phyloP scores from a whole-genome alignment of 2,888 invertebrate species.

The Rhorus exstirpatorius region DNA sequence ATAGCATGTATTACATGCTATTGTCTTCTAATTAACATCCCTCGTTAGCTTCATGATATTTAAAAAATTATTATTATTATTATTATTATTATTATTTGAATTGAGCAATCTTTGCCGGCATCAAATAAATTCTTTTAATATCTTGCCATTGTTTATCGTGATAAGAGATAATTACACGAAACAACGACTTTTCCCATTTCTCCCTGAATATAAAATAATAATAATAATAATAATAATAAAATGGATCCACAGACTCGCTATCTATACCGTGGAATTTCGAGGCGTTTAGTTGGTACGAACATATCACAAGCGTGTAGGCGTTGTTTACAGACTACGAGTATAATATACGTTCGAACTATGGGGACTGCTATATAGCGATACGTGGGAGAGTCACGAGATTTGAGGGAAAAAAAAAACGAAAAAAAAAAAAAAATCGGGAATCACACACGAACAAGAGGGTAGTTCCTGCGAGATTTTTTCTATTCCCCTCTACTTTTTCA shows the following conservation, averaged over 20 bases:
- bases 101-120: no score
- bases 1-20: no score
- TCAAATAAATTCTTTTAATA: no score
- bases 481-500: not conserved
- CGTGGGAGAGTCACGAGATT: slow-evolving; percentile 9
- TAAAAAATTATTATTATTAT: no score
- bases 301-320: slow-evolving; percentile 37
- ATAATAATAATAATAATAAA: not conserved
- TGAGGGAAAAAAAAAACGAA: not conserved
- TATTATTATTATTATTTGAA: no score
- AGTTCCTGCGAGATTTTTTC: not conserved
- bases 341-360: not conserved
- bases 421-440: no score
- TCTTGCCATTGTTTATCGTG: no score
- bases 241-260: slow-evolving; percentile 2
- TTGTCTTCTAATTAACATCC: no score
- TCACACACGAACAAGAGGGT: not conserved
- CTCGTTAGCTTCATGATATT: no score
- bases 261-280: slow-evolving; percentile 56
- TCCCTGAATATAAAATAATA: not conserved
- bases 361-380: slow-evolving; percentile 9
- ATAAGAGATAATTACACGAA: no score
- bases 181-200: not conserved
- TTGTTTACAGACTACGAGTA: slow-evolving; percentile 47
- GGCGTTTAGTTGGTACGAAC: slow-evolving; percentile 42